These are phyloP conservation scores for Plemyria rubiginata DNA, from an alignment of 2,888 invertebrate genomes.

Conservation along the genomic window DNA sequence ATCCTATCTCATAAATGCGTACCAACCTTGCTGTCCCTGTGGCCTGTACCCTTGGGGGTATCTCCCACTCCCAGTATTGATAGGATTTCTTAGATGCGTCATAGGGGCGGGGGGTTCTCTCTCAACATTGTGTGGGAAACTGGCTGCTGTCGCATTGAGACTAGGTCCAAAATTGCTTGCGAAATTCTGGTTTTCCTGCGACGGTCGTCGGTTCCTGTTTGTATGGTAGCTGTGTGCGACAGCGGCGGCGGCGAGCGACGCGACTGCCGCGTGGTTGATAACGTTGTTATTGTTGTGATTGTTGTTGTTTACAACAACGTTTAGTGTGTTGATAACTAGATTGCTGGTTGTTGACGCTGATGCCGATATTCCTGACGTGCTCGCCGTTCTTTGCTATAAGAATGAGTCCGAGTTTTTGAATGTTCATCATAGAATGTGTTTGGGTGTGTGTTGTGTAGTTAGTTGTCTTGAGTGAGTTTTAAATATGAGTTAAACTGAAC, in stretches of 20 bases:
- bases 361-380: conserved; percentile 65
- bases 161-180: conserved; percentile 77
- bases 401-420: conserved; percentile 40
- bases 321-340: conserved; percentile 80
- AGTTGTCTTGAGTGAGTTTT: conserved; percentile 19
- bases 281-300: conserved; percentile 83
- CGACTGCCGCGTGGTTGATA: conserved; percentile 81
- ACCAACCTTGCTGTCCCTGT: conserved; percentile 82
- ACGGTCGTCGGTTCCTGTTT: conserved; percentile 76
- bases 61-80: conserved; percentile 77
- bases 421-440: background rate
- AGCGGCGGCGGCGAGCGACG: conserved; percentile 78
- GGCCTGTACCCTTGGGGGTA: conserved; percentile 78
- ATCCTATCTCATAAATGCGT: conserved; percentile 46
- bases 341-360: conserved; percentile 83
- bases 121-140: conserved; percentile 73
- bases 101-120: conserved; percentile 77
- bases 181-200: conserved; percentile 78
- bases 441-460: conserved; percentile 9
- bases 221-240: conserved; percentile 80
- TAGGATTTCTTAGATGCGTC: conserved; percentile 76
- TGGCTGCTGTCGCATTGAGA: conserved; percentile 73
- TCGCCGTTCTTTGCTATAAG: conserved; percentile 73
- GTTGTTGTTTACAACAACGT: conserved; percentile 83
- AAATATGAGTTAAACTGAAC: conserved; percentile 20